These are phyloP conservation scores for Anthophora plumipes DNA, from an alignment of 2,888 invertebrate species.

Conservation along the genomic window DNA sequence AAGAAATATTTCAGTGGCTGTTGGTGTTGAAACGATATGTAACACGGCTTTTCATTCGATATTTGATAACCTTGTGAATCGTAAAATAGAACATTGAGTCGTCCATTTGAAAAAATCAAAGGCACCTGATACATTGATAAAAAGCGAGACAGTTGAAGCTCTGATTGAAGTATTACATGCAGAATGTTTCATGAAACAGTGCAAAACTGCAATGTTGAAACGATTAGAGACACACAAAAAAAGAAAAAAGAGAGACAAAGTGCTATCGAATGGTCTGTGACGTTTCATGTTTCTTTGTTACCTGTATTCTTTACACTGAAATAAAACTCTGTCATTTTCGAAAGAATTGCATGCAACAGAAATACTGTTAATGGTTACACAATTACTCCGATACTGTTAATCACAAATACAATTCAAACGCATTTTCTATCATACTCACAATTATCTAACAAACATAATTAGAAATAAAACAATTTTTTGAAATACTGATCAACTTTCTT, in stretches of 20 bases:
- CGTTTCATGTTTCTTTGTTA: background rate
- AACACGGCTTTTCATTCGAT: background rate
- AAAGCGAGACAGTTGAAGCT: background rate
- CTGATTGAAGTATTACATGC: background rate
- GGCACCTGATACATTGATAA: background rate
- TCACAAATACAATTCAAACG: background rate
- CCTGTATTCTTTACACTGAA: background rate
- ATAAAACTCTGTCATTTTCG: too few relatives aligned
- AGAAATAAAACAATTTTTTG: too few relatives aligned
- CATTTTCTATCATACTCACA: too few relatives aligned
- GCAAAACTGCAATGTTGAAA: background rate
- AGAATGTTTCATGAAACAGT: background rate
- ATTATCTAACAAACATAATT: too few relatives aligned
- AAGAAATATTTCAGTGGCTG: constrained; percentile 2
- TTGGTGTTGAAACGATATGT: background rate
- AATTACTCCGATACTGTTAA: background rate
- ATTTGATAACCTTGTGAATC: background rate
- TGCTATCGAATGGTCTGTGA: background rate
- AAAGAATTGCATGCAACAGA: background rate
- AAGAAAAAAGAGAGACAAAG: background rate
- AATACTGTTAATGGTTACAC: background rate
- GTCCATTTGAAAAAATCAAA: background rate
- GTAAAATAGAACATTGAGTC: background rate
- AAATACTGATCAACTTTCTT: too few relatives aligned
- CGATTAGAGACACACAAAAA: background rate